These are phyloP conservation scores for Garrulus glandarius DNA, from an alignment of 2,797 vertebrate genomes.

Conservation along the genomic window DNA sequence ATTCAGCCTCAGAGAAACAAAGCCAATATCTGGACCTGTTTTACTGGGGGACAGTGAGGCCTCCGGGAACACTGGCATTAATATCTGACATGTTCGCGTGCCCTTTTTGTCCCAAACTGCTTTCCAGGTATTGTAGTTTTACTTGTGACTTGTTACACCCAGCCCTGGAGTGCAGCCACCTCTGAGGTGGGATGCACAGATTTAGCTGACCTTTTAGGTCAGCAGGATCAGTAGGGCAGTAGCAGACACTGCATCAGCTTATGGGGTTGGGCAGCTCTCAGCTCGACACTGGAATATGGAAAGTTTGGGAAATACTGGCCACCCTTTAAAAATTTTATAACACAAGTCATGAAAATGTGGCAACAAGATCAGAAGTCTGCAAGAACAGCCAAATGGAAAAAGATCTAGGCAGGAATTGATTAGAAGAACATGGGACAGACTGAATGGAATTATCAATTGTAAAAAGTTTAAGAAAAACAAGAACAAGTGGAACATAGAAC, in stretches of 20 bases:
- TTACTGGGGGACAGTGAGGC: background rate
- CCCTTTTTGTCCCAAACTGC: background rate
- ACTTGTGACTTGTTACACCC: background rate
- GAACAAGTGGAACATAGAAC: background rate
- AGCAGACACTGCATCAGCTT: background rate
- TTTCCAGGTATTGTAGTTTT: constrained; percentile 12
- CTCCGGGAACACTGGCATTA: background rate
- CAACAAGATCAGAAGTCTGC: constrained; percentile 7
- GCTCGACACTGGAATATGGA: background rate
- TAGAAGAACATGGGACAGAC: background rate
- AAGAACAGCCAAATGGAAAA: constrained; percentile 26
- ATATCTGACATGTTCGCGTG: background rate
- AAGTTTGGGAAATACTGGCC: background rate
- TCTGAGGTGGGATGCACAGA: background rate
- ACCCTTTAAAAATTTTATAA: background rate
- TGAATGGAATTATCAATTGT: constrained; percentile 8
- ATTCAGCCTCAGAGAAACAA: background rate
- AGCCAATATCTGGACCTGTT: background rate
- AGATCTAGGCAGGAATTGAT: background rate
- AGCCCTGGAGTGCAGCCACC: background rate
- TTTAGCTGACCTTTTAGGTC: background rate
- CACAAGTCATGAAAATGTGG: background rate
- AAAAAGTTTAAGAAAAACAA: constrained; percentile 8
- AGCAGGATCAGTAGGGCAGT: background rate
- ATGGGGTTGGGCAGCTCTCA: background rate